Percentiles rank a stretch among this genome's conserved stretches.
Evolutionary conservation across 1,140 invertebrate genomes (phyloP).

Genomic region (Eufriesea mexicana): DNA sequence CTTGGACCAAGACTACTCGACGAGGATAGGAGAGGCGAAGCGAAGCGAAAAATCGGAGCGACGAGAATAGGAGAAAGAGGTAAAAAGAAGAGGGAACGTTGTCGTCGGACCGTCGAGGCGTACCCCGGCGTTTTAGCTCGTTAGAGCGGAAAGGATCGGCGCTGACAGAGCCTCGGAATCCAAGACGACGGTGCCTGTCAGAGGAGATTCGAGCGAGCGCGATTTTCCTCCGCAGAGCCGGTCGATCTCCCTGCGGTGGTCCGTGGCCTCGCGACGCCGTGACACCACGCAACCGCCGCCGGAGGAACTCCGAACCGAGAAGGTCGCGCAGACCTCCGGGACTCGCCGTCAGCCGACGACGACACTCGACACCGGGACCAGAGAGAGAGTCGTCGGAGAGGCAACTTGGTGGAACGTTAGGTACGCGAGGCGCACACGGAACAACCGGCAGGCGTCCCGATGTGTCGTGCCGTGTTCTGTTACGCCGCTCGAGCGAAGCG

Average conservation of each 20-base stretch:
- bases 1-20: too few relatives aligned
- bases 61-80: neutral
- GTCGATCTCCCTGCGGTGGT: neutral
- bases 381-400: too few relatives aligned
- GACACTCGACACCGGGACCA: too few relatives aligned
- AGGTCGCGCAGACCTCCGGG: too few relatives aligned
- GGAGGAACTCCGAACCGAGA: neutral
- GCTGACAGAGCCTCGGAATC: slow-evolving; percentile 29
- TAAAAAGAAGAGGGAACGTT: neutral
- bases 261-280: neutral
- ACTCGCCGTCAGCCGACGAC: too few relatives aligned
- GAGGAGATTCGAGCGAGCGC: slow-evolving; percentile 13
- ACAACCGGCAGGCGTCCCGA: slow-evolving; percentile 9
- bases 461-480: neutral
- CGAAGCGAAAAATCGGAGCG: neutral
- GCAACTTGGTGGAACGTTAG: too few relatives aligned
- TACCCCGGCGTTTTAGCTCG: slow-evolving; percentile 34
- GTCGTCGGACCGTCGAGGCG: slow-evolving; percentile 7
- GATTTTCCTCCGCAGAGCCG: neutral
- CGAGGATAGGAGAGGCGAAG: neutral
- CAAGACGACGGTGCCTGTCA: slow-evolving; percentile 28
- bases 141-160: slow-evolving; percentile 41
- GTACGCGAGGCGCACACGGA: neutral
- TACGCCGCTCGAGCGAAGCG: neutral
- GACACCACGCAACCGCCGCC: neutral